A percentile compares a stretch with the other conserved stretches of the same genome.
These are phyloP conservation scores for Echinarachnius parma DNA, from an alignment of 53 echinoderm and acorn worm species.

Conservation along the genomic window DNA sequence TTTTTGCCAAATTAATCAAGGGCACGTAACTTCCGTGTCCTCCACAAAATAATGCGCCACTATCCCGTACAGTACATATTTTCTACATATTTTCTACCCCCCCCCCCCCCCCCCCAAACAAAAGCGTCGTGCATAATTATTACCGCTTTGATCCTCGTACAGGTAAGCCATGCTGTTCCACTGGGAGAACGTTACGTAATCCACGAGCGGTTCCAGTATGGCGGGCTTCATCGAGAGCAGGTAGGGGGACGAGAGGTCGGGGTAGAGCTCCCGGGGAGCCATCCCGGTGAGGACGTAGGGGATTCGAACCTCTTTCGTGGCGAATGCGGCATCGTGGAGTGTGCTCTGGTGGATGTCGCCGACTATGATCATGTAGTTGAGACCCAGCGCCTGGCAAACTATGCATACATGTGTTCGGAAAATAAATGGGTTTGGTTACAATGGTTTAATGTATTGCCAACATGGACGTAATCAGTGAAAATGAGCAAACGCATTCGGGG, in stretches of 20 bases:
- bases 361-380: slow-evolving; percentile 25
- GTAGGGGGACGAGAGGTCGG: slow-evolving; percentile 61
- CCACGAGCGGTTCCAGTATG: slow-evolving; percentile 56
- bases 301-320: slow-evolving; percentile 41
- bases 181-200: slow-evolving; percentile 49
- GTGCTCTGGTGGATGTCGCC: slow-evolving; percentile 45
- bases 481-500: no score
- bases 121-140: no score
- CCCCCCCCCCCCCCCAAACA: no score
- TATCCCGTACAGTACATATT: no score
- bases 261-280: slow-evolving; percentile 54
- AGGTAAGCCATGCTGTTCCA: slow-evolving; percentile 67
- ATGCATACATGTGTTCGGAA: not conserved
- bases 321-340: slow-evolving; percentile 43
- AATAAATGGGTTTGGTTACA: no score
- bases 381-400: slow-evolving; percentile 49
- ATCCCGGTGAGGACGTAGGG: slow-evolving; percentile 48
- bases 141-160: slow-evolving; percentile 70
- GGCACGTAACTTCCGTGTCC: no score
- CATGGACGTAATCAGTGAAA: no score
- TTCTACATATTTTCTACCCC: no score
- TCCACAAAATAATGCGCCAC: no score
- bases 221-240: slow-evolving; percentile 68
- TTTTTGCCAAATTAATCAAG: no score
- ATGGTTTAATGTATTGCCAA: no score